Evolutionary conservation across 2,888 invertebrate species (phyloP), one percentile per base, ranked within the genome.

Genomic region (Anthoptus insignis): DNA sequence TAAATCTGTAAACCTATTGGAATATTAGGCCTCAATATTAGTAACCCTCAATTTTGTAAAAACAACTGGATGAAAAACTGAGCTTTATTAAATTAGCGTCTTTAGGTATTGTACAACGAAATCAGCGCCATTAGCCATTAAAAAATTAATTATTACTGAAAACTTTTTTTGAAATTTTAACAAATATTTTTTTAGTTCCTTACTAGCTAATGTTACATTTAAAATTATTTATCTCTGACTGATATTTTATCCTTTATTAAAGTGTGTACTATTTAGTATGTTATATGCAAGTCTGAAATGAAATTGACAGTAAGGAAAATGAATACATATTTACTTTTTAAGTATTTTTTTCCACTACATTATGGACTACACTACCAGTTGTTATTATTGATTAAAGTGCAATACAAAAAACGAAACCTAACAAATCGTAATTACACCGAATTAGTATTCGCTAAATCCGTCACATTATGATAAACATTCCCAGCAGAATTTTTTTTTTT

Each of bases 101-200:
- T 82, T 70, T 70, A 73, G 64, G 65, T 67, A 76, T 70, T 72
- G 65, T 78, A 84, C 88, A 88, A 84, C 87, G 85, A 88, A 88
- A 70, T 45, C 70, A 78, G 45, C 79, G 78, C 79, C 71, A 73
- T 72, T 70, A 70, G 66, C 57, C 68, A 69, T 68, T 70, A 54
- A 64, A 52, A 32, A n/a, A n/a, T n/a, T n/a, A n/a, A 63, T 65
- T 52, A 64, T 67, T 39, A 61, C 64, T 32, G 50, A 65, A 69
- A 73, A 69, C 68, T 67, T 65, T 72, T 70, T 72, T 76, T 71
- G 74, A 77, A 74, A 71, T 52, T 59, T 24, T 49, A 45, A 29
- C 13, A 56, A 75, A 69, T 70, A 70, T 74, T 74, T 78, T 19
- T 42, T 75, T 73, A 76, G 71, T 77, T 77, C 66, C 67, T 71